A percentile compares a stretch with the other conserved stretches of the same genome.
phyloP scores from a whole-genome alignment of 2,113 vertebrate genomes.

The Chaetorhynchus papuensis region DNA sequence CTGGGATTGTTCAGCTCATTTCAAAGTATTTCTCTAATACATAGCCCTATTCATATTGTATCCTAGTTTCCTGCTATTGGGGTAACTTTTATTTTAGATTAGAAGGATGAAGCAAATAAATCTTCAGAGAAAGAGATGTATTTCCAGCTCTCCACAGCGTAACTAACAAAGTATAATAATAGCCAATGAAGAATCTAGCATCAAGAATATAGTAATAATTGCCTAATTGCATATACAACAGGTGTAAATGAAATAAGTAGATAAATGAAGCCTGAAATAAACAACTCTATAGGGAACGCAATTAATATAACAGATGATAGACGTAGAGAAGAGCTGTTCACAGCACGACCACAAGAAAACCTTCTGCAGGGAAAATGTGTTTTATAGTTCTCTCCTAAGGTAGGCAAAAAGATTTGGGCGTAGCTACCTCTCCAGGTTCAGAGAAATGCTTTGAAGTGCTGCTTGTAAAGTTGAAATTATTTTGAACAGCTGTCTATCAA shows the following conservation, averaged over 20 bases:
- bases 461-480: not conserved
- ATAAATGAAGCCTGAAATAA: constrained; percentile 18
- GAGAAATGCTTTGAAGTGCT: constrained; percentile 1
- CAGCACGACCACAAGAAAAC: not conserved
- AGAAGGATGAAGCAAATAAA: not conserved
- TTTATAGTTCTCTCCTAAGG: not conserved
- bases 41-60: not conserved
- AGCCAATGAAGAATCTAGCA: not conserved
- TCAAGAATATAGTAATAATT: not conserved
- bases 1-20: not conserved
- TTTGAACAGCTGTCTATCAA: not conserved
- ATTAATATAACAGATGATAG: not conserved
- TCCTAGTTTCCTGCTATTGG: not conserved
- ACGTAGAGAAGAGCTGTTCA: not conserved
- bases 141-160: not conserved
- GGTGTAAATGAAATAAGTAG: not conserved
- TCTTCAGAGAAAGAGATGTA: not conserved
- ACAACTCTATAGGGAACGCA: not conserved
- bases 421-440: not conserved
- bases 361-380: not conserved
- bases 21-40: not conserved
- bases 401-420: not conserved
- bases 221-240: not conserved
- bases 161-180: not conserved
- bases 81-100: not conserved